These are phyloP conservation scores for Drosophila paulistorum DNA, from an alignment of 1,140 invertebrate species.

Conservation along the genomic window DNA sequence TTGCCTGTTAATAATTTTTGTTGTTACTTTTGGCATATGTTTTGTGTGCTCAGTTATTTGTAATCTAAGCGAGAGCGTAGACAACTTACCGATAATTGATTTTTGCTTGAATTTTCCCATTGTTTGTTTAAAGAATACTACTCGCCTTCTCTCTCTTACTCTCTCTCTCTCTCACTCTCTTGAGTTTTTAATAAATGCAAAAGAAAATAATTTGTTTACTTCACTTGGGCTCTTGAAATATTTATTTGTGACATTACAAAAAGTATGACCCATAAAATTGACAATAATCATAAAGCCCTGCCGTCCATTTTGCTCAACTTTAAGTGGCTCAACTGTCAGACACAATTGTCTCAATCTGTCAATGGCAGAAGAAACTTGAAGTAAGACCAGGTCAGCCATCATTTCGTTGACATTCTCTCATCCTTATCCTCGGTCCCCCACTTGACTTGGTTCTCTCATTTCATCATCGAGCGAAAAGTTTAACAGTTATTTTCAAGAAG, in stretches of 20 bases:
- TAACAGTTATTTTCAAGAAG: conserved; percentile 30
- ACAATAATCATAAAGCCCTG: conserved; percentile 22
- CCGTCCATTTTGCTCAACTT: conserved; percentile 45
- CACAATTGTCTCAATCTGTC: conserved; percentile 69
- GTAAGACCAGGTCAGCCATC: conserved; percentile 8
- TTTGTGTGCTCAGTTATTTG: conserved; percentile 41
- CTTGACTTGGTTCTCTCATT: conserved; percentile 13
- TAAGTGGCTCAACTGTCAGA: conserved; percentile 36
- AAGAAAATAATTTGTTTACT: background rate
- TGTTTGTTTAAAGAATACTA: conserved; percentile 50
- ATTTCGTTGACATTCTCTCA: background rate
- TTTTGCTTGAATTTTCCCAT: conserved; percentile 27
- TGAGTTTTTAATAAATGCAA: background rate
- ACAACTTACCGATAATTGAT: conserved; percentile 69
- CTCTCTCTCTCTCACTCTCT: background rate
- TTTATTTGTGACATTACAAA: conserved; percentile 22
- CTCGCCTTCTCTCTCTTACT: background rate
- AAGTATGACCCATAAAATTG: conserved; percentile 26
- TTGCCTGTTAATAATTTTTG: conserved; percentile 43
- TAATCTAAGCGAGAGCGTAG: conserved; percentile 47
- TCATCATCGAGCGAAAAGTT: conserved; percentile 43
- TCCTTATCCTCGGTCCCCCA: conserved; percentile 3
- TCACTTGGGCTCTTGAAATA: background rate
- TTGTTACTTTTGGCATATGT: conserved; percentile 53
- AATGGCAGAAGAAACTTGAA: conserved; percentile 39